Evolutionary conservation across 2,113 vertebrate genomes (phyloP).

Genomic region (Chlamydotis undulata): DNA sequence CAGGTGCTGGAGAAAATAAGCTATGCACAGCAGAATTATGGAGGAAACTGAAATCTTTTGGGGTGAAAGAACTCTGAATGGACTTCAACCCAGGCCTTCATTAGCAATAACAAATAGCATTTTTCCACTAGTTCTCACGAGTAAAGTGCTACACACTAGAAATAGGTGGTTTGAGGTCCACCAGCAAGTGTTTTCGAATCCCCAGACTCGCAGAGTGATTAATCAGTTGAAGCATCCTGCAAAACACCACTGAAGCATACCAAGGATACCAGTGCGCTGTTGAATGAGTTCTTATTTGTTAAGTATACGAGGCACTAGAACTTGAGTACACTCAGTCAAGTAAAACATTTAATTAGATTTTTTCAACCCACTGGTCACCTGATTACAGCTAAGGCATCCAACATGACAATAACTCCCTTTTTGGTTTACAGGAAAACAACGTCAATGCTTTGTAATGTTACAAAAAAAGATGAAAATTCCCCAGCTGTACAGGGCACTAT

Average conservation of each 20-base stretch:
- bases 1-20: not conserved
- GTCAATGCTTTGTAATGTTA: not conserved
- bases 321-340: not conserved
- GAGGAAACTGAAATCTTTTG: not conserved
- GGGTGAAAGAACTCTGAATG: not conserved
- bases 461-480: not conserved
- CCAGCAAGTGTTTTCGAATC: not conserved
- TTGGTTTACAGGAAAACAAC: not conserved
- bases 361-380: not conserved
- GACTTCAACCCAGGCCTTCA: not conserved
- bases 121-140: not conserved
- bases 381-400: not conserved
- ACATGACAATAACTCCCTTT: not conserved
- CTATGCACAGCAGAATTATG: not conserved
- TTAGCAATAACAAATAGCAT: not conserved
- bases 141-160: not conserved
- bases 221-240: not conserved
- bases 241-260: not conserved
- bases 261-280: not conserved
- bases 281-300: not conserved
- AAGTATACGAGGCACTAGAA: not conserved
- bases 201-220: not conserved
- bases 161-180: not conserved
- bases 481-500: not conserved
- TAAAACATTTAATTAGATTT: not conserved